Percentiles rank a stretch among this genome's conserved stretches.
Evolutionary conservation across 2,888 invertebrate genomes (phyloP).

Genomic region (Penaeus monodon): DNA sequence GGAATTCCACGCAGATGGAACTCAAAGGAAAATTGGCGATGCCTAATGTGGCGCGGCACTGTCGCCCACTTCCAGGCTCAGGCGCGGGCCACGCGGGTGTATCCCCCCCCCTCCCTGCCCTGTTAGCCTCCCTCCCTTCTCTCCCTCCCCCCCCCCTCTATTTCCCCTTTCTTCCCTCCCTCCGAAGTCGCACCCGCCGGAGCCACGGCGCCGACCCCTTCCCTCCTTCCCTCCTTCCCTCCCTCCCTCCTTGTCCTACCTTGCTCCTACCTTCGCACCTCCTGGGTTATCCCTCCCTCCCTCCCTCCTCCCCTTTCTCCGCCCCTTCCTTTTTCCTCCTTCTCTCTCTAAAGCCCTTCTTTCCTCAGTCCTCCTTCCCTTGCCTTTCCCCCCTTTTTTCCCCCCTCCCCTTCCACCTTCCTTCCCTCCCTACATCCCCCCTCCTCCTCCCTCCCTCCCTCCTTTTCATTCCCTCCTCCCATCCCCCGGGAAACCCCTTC

Average conservation of each 20-base stretch:
- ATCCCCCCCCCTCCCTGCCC: neutral
- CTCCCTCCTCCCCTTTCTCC: neutral
- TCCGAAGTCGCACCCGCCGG: neutral
- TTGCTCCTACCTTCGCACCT: neutral
- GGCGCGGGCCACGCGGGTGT: too few species aligned
- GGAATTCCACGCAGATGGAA: neutral
- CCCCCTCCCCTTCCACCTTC: neutral
- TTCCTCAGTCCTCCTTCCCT: too few species aligned
- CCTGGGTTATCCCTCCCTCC: neutral
- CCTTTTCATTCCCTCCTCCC: too few species aligned
- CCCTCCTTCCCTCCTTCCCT: neutral
- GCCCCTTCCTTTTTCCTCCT: neutral
- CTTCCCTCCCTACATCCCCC: neutral
- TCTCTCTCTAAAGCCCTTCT: neutral
- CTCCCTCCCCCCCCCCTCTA: neutral
- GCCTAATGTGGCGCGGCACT: too few species aligned
- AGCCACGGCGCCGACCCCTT: neutral
- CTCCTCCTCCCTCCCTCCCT: neutral
- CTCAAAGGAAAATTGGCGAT: too few species aligned
- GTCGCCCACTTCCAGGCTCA: constrained; percentile 26
- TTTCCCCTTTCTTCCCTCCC: neutral
- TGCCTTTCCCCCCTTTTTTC: too few species aligned
- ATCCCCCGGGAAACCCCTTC: too few species aligned
- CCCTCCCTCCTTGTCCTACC: constrained; percentile 2
- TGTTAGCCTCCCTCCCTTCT: neutral